These are phyloP conservation scores for Limonius californicus DNA, from an alignment of 1,140 invertebrate species.

Conservation along the genomic window DNA sequence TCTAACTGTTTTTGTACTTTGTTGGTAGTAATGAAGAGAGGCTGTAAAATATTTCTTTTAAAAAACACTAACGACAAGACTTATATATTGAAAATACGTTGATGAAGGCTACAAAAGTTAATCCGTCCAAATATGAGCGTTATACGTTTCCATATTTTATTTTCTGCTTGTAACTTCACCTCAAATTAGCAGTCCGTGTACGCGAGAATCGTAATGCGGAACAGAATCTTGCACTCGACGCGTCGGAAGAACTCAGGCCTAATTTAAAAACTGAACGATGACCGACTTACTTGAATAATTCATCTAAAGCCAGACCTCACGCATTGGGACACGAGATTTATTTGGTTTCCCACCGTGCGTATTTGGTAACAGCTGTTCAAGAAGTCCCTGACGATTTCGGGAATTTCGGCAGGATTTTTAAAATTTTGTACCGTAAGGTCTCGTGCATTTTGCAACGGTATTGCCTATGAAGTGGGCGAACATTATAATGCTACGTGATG, in stretches of 20 bases:
- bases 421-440: neutral
- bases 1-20: too few species aligned
- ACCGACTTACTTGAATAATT: conserved; percentile 41
- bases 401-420: conserved; percentile 2
- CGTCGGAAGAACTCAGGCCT: conserved; percentile 19
- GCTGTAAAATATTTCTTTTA: too few species aligned
- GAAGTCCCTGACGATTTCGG: neutral
- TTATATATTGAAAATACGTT: too few species aligned
- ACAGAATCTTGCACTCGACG: conserved; percentile 21
- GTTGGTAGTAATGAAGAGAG: too few species aligned
- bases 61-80: too few species aligned
- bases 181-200: neutral
- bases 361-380: conserved; percentile 19
- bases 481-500: conserved; percentile 5
- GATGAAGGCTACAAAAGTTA: too few species aligned
- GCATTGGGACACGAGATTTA: conserved; percentile 37
- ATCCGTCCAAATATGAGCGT: too few species aligned
- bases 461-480: neutral
- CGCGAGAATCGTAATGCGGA: conserved; percentile 9
- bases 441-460: neutral
- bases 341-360: conserved; percentile 34
- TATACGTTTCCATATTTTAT: neutral
- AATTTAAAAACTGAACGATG: conserved; percentile 24
- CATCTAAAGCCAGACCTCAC: conserved; percentile 37
- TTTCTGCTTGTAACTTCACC: neutral